Percentiles rank a stretch among this genome's conserved stretches.
Conservation (phyloP, 2,113 vertebrate genomes). For the Alethe castanea region DNA sequence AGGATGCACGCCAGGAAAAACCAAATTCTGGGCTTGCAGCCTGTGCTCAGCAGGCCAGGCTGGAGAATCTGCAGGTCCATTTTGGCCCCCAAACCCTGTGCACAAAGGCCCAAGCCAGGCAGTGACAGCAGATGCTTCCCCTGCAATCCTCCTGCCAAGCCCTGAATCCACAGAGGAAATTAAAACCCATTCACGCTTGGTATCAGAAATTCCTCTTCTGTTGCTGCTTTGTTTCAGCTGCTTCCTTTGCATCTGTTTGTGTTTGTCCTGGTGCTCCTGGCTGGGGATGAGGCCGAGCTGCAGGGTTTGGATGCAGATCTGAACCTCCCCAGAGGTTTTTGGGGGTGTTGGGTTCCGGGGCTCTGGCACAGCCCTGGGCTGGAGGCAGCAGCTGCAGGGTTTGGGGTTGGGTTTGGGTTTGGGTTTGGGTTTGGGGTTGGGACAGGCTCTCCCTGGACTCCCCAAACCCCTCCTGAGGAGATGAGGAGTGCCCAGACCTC, state of each 20-base stretch:
- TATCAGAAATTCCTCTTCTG: background rate
- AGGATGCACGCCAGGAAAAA: background rate
- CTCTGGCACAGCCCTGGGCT: background rate
- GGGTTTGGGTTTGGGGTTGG: constrained; percentile 39
- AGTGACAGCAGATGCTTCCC: constrained; percentile 42
- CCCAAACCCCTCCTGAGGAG: background rate
- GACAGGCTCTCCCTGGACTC: background rate
- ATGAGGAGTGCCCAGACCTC: background rate
- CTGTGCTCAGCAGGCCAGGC: background rate
- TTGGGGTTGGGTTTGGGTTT: constrained; percentile 24
- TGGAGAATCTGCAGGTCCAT: background rate
- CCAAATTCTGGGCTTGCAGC: background rate
- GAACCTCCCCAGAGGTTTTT: background rate
- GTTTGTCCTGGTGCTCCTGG: constrained; percentile 16
- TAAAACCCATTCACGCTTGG: background rate
- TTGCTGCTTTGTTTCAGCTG: constrained; percentile 39
- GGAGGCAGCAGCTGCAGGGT: constrained; percentile 42
- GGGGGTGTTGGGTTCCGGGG: constrained; percentile 32
- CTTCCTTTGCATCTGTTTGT: constrained; percentile 59
- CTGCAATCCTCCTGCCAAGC: constrained; percentile 31
- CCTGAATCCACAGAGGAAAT: constrained; percentile 15
- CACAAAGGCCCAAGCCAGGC: background rate
- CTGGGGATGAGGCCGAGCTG: background rate
- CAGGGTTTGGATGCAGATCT: constrained; percentile 27
- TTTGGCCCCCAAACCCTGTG: background rate